Evolutionary conservation across 2,797 vertebrate species (phyloP).

Genomic region (Parotocinclus haroldoi): DNA sequence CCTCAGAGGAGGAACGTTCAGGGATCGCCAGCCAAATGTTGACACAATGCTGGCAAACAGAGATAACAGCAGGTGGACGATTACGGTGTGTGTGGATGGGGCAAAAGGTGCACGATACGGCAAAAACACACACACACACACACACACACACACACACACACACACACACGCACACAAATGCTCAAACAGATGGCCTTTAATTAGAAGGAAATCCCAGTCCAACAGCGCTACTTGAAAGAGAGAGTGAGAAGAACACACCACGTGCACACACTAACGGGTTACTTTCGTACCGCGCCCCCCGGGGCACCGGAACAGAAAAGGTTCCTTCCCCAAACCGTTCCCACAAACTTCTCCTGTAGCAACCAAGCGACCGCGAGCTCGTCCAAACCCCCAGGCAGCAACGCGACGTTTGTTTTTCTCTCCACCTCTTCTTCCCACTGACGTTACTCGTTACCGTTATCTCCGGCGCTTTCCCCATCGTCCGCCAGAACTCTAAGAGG

Average conservation of each 20-base stretch:
- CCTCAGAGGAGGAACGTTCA: slow-evolving; percentile 26
- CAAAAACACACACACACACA: slow-evolving; percentile 28
- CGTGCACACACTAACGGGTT: too few species aligned
- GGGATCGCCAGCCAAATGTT: slow-evolving; percentile 44
- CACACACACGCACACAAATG: slow-evolving; percentile 27
- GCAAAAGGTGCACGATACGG: slow-evolving; percentile 26
- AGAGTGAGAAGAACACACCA: background rate
- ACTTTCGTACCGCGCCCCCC: too few species aligned
- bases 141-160: slow-evolving; percentile 33
- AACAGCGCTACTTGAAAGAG: slow-evolving; percentile 34
- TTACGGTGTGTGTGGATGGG: slow-evolving; percentile 8
- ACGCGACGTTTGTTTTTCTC: too few species aligned
- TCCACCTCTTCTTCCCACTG: too few species aligned
- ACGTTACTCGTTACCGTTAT: too few species aligned
- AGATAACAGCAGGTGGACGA: slow-evolving; percentile 35
- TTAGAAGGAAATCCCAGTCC: slow-evolving; percentile 48
- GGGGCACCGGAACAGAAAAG: too few species aligned
- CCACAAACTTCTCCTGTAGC: too few species aligned
- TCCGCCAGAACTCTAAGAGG: too few species aligned
- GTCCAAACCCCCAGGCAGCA: too few species aligned
- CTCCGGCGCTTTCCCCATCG: too few species aligned
- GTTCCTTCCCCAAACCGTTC: too few species aligned
- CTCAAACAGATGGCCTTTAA: slow-evolving; percentile 50
- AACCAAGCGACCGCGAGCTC: too few species aligned
- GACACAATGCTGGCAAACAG: slow-evolving; percentile 37